Evolutionary conservation across 2,797 vertebrate genomes (phyloP), one percentile per base, ranked within the genome.

Genomic region (Lacerta viridis): DNA sequence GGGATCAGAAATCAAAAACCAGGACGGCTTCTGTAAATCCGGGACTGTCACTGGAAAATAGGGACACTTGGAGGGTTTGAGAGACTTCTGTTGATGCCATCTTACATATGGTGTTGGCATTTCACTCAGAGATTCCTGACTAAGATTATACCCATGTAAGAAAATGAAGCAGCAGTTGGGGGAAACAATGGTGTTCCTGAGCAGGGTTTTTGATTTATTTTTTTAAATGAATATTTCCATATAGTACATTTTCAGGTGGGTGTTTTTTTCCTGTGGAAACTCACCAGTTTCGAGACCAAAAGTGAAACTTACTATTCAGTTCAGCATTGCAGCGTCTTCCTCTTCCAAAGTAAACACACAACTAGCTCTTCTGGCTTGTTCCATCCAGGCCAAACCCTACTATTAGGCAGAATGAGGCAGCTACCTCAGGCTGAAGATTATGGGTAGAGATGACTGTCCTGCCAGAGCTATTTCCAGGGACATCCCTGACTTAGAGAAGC

Each of bases 111-210:
- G 10, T 29, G 55, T 82, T 64, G 68, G 17, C 39, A 75, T 87
- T 55, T 82, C 25, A 55, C 17, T 17, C 46, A 11, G 10, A 75
- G 80, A 55, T 83, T 61, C 27, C 64, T 77, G 46, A 68, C 69
- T 36, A 15, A 43, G 41, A 83, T 88, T 88, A 88, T 61, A 61
- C 43, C 64, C 15, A 83, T 23, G 25, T 89, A 20, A 74, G 7
- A 83, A 87, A 64, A 87, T 81, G 39, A 50, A 69, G 29, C 36
- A 43, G 20, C 9, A 71, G 17, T 61, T 61, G 7, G 23, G 59
- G 29, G 5, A 61, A 74, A 74, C n/a, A 81, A 43, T 36, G 36
- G 36, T 23, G 27, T 20, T 20, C 33, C 33, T 33, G 33, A 33
- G 33, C 33, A 33, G 33, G 33, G 33, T 33, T 33, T 33, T 33